Base-by-base conservation (phyloP, 35 echinoderm and acorn worm species). In the Lytechinus pictus region DNA sequence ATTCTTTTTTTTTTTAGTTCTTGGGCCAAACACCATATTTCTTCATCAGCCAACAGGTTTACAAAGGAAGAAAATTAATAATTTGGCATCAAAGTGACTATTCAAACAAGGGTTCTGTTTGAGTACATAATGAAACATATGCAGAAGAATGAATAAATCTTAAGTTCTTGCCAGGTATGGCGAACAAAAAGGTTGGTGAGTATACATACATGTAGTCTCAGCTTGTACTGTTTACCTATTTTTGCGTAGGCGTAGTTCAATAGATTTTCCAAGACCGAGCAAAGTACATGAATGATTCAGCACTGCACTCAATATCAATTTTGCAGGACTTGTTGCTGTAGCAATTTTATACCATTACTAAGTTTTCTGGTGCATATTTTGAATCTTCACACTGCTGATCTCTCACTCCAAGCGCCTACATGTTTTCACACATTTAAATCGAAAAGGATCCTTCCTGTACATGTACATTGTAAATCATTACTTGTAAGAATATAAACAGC, bases 201-300 rank as follows among this genome's bases (percentile, higher is more conserved):
- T 90, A 51, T 90, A 90, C 88, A 51, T 90, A 90, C 88, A 90
- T 1, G 33, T 44, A 90, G 88, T 44, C 88, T 90, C 28, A 54
- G 88, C 28, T 90, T 27, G n/a, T 24, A 21, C 12, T 90, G 88
- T 90, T 90, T 90, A 54, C 88, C 27, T 6, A 52, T n/a, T 44
- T 52, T 90, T 90, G 88, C 52, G 28, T 90, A 54, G 88, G 88
- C 12, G 88, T 90, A 90, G 88, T 44, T 12, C 88, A 52, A 54
- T 52, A 90, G 88, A 52, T 44, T 90, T n/a, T 52, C 28, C 28
- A 90, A 44, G 33, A 44, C 33, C 52, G 88, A 33, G 28, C 88
- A 90, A 90, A 90, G 88, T 90, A 29, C 88, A 90, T 52, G 10
- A n/a, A n/a, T n/a, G n/a, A n/a, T 44, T 44, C 2, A 44, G 33